phyloP scores from a whole-genome alignment of 2,113 vertebrate genomes.

The Gobius niger region DNA sequence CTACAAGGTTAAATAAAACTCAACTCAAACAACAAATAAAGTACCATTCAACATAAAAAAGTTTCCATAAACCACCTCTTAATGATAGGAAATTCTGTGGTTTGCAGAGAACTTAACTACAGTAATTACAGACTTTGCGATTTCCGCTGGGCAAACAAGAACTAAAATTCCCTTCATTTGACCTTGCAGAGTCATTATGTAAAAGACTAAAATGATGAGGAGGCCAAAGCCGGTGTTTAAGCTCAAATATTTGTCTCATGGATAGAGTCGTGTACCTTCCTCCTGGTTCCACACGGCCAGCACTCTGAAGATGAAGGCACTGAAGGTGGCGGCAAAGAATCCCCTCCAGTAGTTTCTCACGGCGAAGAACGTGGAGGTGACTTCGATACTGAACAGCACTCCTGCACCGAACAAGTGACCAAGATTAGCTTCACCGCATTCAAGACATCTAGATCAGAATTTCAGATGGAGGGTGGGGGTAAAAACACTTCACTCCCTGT shows the following conservation, averaged over 20 bases:
- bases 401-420: slow-evolving; percentile 69
- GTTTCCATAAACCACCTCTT: too few relatives aligned
- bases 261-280: slow-evolving; percentile 80
- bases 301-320: slow-evolving; percentile 98
- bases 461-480: too few relatives aligned
- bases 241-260: not conserved
- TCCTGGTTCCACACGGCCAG: slow-evolving; percentile 96
- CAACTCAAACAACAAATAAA: too few relatives aligned
- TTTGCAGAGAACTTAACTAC: too few relatives aligned
- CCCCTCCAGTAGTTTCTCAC: slow-evolving; percentile 99
- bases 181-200: not conserved
- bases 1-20: too few relatives aligned
- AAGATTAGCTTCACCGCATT: too few relatives aligned
- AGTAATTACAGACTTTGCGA: not conserved
- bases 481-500: too few relatives aligned
- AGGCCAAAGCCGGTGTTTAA: not conserved
- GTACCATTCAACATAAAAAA: too few relatives aligned
- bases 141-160: not conserved
- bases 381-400: slow-evolving; percentile 97
- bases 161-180: slow-evolving; percentile 3
- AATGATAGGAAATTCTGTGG: too few relatives aligned
- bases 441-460: too few relatives aligned
- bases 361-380: slow-evolving; percentile 96
- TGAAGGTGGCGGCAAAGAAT: slow-evolving; percentile 97
- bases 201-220: not conserved